phyloP scores from a whole-genome alignment of 2,888 invertebrate species.

The Scaptomyza cyrtandrae region DNA sequence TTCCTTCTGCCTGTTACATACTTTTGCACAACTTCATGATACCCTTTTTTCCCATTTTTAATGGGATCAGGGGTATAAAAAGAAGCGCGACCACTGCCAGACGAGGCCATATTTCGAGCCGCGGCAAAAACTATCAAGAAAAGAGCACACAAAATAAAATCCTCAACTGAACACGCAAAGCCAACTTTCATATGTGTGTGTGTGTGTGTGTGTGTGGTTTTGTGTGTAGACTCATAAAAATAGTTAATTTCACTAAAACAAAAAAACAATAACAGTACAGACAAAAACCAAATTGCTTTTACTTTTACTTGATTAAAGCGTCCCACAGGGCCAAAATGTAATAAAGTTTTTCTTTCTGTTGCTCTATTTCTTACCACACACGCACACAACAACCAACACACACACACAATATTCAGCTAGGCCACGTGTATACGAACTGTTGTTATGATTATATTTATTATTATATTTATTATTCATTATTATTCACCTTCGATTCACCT shows the following conservation, averaged over 20 bases:
- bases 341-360: conserved; percentile 43
- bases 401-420: not conserved
- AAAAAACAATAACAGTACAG: conserved; percentile 38
- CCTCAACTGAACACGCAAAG: conserved; percentile 61
- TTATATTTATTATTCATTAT: conserved; percentile 41
- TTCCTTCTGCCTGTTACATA: too few relatives aligned
- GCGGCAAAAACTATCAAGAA: conserved; percentile 44
- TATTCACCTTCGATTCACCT: conserved; percentile 39
- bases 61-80: too few relatives aligned
- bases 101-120: conserved; percentile 30
- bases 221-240: conserved; percentile 41
- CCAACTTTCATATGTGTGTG: conserved; percentile 35
- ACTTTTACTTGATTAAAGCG: conserved; percentile 44
- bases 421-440: conserved; percentile 38
- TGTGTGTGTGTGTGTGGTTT: not conserved
- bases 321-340: conserved; percentile 40
- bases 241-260: conserved; percentile 62
- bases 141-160: conserved; percentile 43
- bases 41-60: too few relatives aligned
- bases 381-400: conserved; percentile 22
- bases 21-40: too few relatives aligned
- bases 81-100: conserved; percentile 41
- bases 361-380: conserved; percentile 43
- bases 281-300: conserved; percentile 52
- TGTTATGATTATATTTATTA: conserved; percentile 40